A percentile compares a stretch with the other conserved stretches of the same genome.
phyloP scores from a whole-genome alignment of 1,140 invertebrate genomes.

The Atta cephalotes region DNA sequence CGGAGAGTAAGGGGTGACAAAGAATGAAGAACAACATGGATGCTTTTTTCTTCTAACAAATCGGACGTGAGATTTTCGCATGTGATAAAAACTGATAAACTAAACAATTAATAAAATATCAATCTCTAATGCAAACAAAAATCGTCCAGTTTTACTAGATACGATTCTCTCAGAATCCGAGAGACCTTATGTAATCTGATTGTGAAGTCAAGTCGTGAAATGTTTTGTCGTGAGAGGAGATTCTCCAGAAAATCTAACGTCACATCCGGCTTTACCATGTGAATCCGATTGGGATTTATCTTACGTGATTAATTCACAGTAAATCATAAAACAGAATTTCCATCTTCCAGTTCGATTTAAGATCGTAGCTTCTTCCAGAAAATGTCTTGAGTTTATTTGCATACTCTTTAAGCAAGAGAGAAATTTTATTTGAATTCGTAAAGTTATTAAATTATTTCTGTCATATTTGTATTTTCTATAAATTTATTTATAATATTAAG shows the following conservation, averaged over 20 bases:
- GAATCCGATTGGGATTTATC: constrained; percentile 39
- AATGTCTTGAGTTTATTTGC: background rate
- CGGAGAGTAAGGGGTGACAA: background rate
- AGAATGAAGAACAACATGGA: background rate
- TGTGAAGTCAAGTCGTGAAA: background rate
- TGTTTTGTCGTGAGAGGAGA: constrained; percentile 7
- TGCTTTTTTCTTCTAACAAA: constrained; percentile 15
- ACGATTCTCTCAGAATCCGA: constrained; percentile 1
- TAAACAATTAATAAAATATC: constrained; percentile 16
- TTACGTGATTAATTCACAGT: constrained; percentile 20
- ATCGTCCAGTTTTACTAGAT: background rate
- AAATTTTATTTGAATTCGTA: background rate
- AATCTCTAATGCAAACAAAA: background rate
- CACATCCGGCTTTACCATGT: constrained; percentile 2
- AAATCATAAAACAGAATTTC: constrained; percentile 30
- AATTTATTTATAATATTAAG: background rate
- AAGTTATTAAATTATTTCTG: background rate
- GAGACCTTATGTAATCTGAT: background rate
- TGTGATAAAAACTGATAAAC: constrained; percentile 5
- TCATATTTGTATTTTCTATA: background rate
- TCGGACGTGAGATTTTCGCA: constrained; percentile 4
- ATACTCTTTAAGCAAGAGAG: background rate
- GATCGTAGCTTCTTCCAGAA: background rate
- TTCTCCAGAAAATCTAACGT: constrained; percentile 22
- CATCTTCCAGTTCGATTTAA: background rate